Percentiles rank a stretch among this genome's conserved stretches.
Conservation (phyloP, 2,113 vertebrate genomes). For the Beaufortia kweichowensis region DNA sequence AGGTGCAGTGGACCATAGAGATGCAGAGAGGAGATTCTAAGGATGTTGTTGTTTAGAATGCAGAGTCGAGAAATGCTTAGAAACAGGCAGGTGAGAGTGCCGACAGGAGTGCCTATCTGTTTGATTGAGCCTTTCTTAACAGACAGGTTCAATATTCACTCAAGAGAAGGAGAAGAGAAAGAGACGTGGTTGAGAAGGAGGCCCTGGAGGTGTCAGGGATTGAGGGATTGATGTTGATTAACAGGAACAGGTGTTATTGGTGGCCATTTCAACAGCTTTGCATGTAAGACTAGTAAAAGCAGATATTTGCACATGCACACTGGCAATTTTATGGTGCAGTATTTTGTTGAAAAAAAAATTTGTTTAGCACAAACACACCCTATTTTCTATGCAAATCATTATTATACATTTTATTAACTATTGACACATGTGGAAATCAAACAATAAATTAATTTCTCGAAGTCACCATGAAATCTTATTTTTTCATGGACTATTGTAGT, state of each 20-base stretch:
- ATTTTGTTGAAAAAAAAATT: too few species aligned
- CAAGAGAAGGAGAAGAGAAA: background rate
- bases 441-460: too few species aligned
- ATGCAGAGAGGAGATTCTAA: background rate
- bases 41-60: background rate
- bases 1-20: background rate
- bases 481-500: too few species aligned
- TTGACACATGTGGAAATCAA: too few species aligned
- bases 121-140: background rate
- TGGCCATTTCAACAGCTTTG: background rate
- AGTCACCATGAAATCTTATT: too few species aligned
- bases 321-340: background rate
- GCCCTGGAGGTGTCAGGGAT: background rate
- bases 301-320: background rate
- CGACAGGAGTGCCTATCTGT: background rate
- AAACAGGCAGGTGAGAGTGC: background rate
- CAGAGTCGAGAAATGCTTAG: background rate
- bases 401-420: too few species aligned
- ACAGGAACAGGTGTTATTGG: slow-evolving; percentile 6
- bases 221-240: slow-evolving; percentile 36
- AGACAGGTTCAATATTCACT: background rate
- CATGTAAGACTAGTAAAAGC: background rate
- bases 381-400: too few species aligned
- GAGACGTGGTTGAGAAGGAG: background rate
- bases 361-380: too few species aligned